Base-by-base conservation (phyloP, 2,113 vertebrate species). In the Austrofundulus limnaeus region DNA sequence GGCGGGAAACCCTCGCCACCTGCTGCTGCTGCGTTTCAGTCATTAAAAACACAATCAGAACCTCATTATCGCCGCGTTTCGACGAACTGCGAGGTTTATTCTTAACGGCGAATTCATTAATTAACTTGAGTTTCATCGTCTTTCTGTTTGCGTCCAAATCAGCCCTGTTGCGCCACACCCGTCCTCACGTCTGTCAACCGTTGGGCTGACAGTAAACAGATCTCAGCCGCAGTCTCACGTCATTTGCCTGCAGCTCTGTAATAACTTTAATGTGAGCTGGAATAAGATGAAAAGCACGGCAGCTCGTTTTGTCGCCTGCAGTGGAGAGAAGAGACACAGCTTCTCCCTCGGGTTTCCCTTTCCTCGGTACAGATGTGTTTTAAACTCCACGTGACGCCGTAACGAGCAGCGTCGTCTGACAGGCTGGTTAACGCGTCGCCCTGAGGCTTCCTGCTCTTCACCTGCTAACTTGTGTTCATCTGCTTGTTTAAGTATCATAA, bases 21-120 rank as follows among this genome's bases (percentile, higher is more conserved):
- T 28, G 25, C 25, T 28, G 25, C 25, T 28, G 25, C 25, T 28
- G 25, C 25, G 23, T 46, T 19, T 38, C 16, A 59, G 46, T 61
- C 64, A 59, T 83, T 64, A 70, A 72, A n/a, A 80, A 61, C 47
- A 39, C 75, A 50, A 77, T 82, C 59, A 65, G 1, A 71, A 55
- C 51, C 47, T 55, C 45, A 63, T 77, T 58, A 66, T 60, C 12
- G 45, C 13, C 12, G 2, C 52, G 21, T 37, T 52, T 28, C 24
- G 15, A 23, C 25, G 1, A 49, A 11, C 47, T 48, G 60, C 37
- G 34, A 51, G 31, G 31, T 28, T 28, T 28, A 4, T 28, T 28
- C 28, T 28, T 7, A 28, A 7, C 3, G 31, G 10, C 10, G 4
- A 34, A 34, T 8, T 34, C 2, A 10, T 34, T 5, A 1, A 8